Evolutionary conservation across 2,888 invertebrate genomes (phyloP).

Genomic region (Pheosia gnoma): DNA sequence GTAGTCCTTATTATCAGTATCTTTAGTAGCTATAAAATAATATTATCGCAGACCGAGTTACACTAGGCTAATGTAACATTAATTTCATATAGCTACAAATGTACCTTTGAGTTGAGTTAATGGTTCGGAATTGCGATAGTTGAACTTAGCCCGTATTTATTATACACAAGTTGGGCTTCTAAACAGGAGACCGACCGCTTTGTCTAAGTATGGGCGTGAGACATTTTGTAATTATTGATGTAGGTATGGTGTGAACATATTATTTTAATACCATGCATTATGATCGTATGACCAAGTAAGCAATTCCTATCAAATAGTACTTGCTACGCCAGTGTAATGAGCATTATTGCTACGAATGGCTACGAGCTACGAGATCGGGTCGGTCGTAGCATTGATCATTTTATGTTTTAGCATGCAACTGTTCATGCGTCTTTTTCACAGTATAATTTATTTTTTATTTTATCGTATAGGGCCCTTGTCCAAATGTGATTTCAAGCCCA

Average conservation of each 20-base stretch:
- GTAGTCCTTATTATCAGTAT: no score
- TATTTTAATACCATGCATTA: no score
- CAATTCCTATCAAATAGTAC: no score
- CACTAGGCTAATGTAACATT: background rate
- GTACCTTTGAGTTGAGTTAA: conserved; percentile 55
- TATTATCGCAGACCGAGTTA: background rate
- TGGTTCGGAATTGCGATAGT: conserved; percentile 67
- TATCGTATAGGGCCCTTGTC: no score
- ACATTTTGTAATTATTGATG: background rate
- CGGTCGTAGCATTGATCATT: background rate
- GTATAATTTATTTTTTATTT: no score
- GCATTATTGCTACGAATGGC: background rate
- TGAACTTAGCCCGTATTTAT: conserved; percentile 57
- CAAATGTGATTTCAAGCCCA: no score
- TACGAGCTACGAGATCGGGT: background rate
- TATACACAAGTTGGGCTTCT: conserved; percentile 29
- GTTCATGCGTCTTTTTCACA: no score
- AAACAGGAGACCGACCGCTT: conserved; percentile 16
- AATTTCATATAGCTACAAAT: conserved; percentile 16
- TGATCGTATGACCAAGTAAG: no score
- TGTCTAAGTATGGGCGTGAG: background rate
- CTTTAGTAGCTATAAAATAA: background rate
- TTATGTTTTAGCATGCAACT: no score
- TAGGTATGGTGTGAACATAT: background rate
- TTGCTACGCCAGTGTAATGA: no score